Evolutionary conservation across 1,140 invertebrate species (phyloP).

Genomic region (Tetramorium parvispinum): DNA sequence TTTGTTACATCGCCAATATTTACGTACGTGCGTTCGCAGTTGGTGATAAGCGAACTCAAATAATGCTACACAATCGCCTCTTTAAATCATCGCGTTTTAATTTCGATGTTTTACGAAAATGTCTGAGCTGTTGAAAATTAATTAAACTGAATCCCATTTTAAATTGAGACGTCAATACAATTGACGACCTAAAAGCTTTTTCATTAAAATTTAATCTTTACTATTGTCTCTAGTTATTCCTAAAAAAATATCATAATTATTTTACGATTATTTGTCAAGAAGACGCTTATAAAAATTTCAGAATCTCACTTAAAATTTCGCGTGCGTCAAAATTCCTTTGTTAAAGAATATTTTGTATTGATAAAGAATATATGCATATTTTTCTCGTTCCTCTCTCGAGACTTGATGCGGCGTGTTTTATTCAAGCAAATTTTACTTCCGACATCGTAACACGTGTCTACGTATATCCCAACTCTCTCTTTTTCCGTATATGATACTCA

Average conservation of each 20-base stretch:
- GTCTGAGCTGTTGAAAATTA: background rate
- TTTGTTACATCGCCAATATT: slow-evolving; percentile 28
- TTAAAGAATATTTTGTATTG: background rate
- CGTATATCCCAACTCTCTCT: background rate
- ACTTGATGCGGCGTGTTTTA: background rate
- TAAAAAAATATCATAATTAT: background rate
- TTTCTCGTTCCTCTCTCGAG: background rate
- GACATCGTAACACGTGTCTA: background rate
- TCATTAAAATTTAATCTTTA: background rate
- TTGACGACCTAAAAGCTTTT: background rate
- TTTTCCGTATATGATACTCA: background rate
- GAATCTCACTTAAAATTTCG: background rate
- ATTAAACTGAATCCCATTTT: background rate
- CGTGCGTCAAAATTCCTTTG: background rate
- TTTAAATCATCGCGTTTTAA: background rate
- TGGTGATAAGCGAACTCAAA: slow-evolving; percentile 17
- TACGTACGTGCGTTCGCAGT: background rate
- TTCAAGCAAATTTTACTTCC: background rate
- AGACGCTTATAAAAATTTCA: background rate
- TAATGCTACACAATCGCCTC: background rate
- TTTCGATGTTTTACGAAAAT: background rate
- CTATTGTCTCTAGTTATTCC: background rate
- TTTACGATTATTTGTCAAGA: background rate
- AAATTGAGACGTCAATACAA: background rate
- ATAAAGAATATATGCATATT: background rate